Evolutionary conservation across 2,113 vertebrate species (phyloP), one percentile per base, ranked within the genome.

Genomic region (Agapornis roseicollis): DNA sequence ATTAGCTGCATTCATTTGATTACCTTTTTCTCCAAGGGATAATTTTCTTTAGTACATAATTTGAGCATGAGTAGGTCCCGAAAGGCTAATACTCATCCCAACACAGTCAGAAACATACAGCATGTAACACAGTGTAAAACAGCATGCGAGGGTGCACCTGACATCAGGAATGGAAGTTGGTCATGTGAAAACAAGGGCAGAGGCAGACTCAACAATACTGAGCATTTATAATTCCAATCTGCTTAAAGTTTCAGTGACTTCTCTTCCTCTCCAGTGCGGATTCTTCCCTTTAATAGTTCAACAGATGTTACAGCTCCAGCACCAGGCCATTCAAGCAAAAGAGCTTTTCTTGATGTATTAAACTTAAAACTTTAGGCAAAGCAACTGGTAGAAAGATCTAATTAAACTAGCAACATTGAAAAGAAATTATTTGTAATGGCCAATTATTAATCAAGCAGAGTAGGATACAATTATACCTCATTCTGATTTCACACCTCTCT

Each of bases 251-350:
- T 68, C 80, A 76, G 39, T 65, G 49, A 49, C 41, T 94, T 81
- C 68, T 91, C 42, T 90, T 96, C 83, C 85, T 94, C 19, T 90
- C 70, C 53, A 70, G 53, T 22, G 49, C 72, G 58, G 66, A 89
- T 91, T 93, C 41, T 53, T 95, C 79, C 84, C 50, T 92, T 94
- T 89, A 89, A 70, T 46, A 96, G 87, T 53, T 70, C 74, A 95
- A 85, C 91, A 94, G 91, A 95, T 97, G 96, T 95, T 91, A 65
- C 84, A 80, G 52, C 73, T 96, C 66, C 66, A 92, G 37, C 76
- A 92, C 52, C 66, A 85, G 63, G 24, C 16, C 56, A 53, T 47
- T 92, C 70, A 85, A 81, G 16, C 19, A 72, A 37, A 94, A 89
- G 52, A 85, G 41, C 37, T 85, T 79, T 85, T 79, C 52, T 77